Evolutionary conservation across 53 echinoderm and acorn worm genomes (phyloP).

Genomic region (Paelopatides confundens): DNA sequence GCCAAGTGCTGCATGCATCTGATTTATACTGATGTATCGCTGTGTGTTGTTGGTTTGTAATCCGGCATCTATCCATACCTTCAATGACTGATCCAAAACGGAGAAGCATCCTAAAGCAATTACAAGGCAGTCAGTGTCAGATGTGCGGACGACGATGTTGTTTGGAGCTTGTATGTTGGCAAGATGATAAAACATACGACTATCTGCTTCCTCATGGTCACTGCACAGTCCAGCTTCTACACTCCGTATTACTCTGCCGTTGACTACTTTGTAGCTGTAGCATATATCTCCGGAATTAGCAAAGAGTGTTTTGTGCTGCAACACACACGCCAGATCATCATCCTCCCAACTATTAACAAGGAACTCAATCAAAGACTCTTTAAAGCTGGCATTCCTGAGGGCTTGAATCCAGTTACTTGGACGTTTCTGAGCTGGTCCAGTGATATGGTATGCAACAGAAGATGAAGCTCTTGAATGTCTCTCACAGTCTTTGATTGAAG

Average conservation of each 20-base stretch:
- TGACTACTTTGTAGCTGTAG: background rate
- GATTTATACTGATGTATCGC: conserved; percentile 48
- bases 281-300: background rate
- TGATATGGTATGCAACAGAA: conserved; percentile 27
- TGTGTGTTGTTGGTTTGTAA: conserved; percentile 44
- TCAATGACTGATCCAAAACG: conserved; percentile 37
- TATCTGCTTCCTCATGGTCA: conserved; percentile 48
- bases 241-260: background rate
- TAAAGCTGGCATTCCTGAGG: conserved; percentile 37
- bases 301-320: conserved; percentile 13
- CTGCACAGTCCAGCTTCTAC: conserved; percentile 5
- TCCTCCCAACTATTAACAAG: conserved; percentile 23
- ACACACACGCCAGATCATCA: conserved; percentile 2
- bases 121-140: conserved; percentile 50
- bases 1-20: conserved; percentile 31
- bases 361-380: background rate
- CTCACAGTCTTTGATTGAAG: conserved; percentile 21
- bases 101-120: conserved; percentile 31
- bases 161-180: conserved; percentile 34
- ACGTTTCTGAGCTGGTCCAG: background rate
- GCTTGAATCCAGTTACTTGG: conserved; percentile 22
- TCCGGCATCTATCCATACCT: conserved; percentile 51
- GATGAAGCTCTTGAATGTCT: conserved; percentile 17
- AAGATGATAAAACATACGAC: conserved; percentile 29
- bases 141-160: conserved; percentile 41